Evolutionary conservation across 1,140 invertebrate species (phyloP).

Genomic region (Asbolus verrucosus): DNA sequence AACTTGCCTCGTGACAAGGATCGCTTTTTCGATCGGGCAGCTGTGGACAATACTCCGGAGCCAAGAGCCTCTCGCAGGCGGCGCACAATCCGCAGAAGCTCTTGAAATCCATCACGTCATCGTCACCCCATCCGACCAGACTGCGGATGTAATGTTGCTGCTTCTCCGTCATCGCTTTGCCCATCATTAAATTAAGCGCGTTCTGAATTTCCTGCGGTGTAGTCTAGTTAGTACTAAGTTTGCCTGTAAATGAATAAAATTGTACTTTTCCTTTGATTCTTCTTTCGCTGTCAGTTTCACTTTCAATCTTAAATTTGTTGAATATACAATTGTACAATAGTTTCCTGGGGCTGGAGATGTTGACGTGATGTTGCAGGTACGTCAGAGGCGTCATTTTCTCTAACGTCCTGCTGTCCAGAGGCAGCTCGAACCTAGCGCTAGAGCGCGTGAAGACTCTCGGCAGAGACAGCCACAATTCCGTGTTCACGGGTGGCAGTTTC

Average conservation of each 20-base stretch:
- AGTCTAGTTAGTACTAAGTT: not conserved
- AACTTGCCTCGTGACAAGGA: slow-evolving; percentile 64
- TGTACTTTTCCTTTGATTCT: slow-evolving; percentile 60
- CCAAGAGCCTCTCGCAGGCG: slow-evolving; percentile 71
- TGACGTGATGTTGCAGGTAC: slow-evolving; percentile 73
- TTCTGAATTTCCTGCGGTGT: slow-evolving; percentile 65
- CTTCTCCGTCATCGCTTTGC: slow-evolving; percentile 67
- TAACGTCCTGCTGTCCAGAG: slow-evolving; percentile 68
- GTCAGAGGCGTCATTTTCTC: slow-evolving; percentile 69
- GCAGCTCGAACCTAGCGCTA: slow-evolving; percentile 74
- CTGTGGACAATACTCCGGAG: slow-evolving; percentile 59
- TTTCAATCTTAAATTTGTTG: slow-evolving; percentile 66
- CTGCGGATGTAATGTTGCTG: slow-evolving; percentile 66
- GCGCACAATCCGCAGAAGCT: slow-evolving; percentile 78
- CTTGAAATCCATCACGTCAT: slow-evolving; percentile 71
- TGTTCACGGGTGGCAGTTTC: slow-evolving; percentile 63
- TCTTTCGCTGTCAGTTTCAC: slow-evolving; percentile 58
- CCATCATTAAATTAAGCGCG: slow-evolving; percentile 73
- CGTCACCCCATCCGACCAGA: slow-evolving; percentile 68
- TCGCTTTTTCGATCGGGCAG: slow-evolving; percentile 61
- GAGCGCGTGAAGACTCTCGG: slow-evolving; percentile 74
- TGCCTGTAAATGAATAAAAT: slow-evolving; percentile 14
- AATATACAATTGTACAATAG: slow-evolving; percentile 71
- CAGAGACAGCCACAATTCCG: slow-evolving; percentile 70
- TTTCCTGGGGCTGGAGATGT: slow-evolving; percentile 72